Percentiles rank a stretch among this genome's conserved stretches.
Evolutionary conservation across 2,113 vertebrate species (phyloP).

Genomic region (Pica pica): DNA sequence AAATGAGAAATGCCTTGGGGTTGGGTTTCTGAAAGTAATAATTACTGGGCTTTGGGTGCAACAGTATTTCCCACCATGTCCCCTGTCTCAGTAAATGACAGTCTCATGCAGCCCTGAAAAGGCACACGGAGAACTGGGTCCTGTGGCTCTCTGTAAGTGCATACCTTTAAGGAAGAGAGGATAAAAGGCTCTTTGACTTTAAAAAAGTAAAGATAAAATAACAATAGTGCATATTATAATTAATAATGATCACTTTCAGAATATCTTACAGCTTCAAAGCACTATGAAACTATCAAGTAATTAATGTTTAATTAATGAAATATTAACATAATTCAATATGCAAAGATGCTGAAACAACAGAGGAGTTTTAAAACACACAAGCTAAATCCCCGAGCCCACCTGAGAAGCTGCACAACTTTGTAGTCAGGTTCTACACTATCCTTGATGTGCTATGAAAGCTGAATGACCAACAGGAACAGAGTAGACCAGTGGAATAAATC

Average conservation of each 20-base stretch:
- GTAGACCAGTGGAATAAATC: background rate
- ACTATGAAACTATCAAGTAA: background rate
- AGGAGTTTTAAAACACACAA: background rate
- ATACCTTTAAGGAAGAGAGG: background rate
- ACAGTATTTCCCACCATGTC: background rate
- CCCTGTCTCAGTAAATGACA: background rate
- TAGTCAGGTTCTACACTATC: background rate
- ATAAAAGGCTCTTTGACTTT: background rate
- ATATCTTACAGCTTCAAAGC: background rate
- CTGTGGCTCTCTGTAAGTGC: background rate
- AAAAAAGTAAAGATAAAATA: background rate
- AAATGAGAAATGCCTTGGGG: background rate
- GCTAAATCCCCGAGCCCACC: background rate
- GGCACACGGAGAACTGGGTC: background rate
- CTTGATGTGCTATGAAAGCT: background rate
- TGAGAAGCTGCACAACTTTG: background rate
- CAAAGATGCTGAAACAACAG: background rate
- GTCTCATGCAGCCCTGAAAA: background rate
- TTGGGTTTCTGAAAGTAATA: background rate
- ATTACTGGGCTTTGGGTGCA: background rate
- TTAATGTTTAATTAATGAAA: background rate
- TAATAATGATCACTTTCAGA: background rate
- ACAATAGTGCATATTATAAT: background rate
- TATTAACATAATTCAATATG: conserved; percentile 1
- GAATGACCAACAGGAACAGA: background rate